Conservation (phyloP, 2,888 invertebrate genomes). For the Stictocephala bisonia region DNA sequence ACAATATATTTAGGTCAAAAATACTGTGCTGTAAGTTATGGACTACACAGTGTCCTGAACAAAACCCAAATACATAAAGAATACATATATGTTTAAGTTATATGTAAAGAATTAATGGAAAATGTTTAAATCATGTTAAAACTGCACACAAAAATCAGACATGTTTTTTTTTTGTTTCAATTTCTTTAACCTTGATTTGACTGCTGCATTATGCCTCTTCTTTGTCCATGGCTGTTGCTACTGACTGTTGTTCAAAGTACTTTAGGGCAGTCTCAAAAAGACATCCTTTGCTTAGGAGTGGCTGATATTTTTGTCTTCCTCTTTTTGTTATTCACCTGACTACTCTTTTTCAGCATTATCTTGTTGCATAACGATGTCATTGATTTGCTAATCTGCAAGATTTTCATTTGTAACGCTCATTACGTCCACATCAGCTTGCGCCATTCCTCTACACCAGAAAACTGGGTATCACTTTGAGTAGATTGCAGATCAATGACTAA, state of each 20-base stretch:
- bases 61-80: no score
- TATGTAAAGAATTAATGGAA: no score
- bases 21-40: no score
- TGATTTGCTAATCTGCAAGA: background rate
- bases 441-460: no score
- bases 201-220: background rate
- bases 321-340: background rate
- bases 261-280: background rate
- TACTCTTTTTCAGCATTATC: background rate
- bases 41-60: no score
- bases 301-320: background rate
- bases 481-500: background rate
- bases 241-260: background rate
- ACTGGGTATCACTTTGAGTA: background rate
- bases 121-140: no score
- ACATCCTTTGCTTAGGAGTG: background rate
- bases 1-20: no score
- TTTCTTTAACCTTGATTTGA: background rate
- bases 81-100: no score
- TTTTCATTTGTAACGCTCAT: background rate
- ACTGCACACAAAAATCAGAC: no score
- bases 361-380: background rate
- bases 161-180: no score
- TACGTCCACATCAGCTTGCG: no score
- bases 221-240: background rate